phyloP scores from a whole-genome alignment of 2,113 vertebrate species.

The Cephalopterus ornatus region DNA sequence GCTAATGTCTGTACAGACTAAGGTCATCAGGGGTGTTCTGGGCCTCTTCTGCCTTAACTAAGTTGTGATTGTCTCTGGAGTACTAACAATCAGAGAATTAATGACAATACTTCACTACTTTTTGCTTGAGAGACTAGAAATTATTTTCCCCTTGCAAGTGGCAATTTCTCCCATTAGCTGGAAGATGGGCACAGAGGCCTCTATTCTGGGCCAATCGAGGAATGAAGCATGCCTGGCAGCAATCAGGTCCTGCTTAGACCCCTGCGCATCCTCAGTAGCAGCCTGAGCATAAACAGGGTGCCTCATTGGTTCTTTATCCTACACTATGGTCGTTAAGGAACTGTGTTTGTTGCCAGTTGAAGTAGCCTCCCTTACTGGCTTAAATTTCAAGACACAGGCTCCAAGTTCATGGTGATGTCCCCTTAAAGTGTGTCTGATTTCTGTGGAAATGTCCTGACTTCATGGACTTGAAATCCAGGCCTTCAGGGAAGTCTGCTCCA shows the following conservation, averaged over 20 bases:
- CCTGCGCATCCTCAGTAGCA: not conserved
- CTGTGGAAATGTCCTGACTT: not conserved
- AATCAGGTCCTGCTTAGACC: not conserved
- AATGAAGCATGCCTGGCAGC: not conserved
- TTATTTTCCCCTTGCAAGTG: not conserved
- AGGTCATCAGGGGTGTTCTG: not conserved
- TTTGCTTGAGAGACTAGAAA: not conserved
- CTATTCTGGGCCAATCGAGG: not conserved
- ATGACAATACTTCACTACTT: not conserved
- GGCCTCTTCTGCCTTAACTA: not conserved
- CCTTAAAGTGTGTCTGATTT: not conserved
- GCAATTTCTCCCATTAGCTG: not conserved
- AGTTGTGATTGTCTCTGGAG: not conserved
- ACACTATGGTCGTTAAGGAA: not conserved
- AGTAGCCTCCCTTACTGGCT: not conserved
- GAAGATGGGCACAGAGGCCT: not conserved
- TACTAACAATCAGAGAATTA: not conserved
- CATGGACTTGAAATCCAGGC: not conserved
- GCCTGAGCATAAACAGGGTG: not conserved
- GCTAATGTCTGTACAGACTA: not conserved
- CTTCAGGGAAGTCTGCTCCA: not conserved
- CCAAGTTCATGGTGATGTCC: not conserved
- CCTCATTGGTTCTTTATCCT: fast-evolving
- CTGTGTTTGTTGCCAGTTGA: not conserved
- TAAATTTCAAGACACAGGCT: not conserved